Evolutionary conservation across 1,140 invertebrate genomes (phyloP).

Genomic region (Neotoxoptera formosana): DNA sequence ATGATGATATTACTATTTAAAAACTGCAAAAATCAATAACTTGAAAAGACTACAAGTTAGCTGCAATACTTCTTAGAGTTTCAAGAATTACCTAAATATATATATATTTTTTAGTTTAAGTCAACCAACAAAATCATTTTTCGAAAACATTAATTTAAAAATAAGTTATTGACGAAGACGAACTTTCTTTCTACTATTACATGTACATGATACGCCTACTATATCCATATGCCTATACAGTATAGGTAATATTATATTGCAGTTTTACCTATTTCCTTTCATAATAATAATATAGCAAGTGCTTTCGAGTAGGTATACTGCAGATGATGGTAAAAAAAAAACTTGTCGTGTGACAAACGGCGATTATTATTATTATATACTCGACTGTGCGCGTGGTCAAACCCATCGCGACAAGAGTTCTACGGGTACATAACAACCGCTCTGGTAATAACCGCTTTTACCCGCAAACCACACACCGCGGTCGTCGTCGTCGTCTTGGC

Average conservation of each 20-base stretch:
- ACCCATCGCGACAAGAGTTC: neutral
- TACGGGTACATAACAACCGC: neutral
- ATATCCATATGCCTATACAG: neutral
- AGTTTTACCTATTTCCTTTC: neutral
- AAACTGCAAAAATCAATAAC: neutral
- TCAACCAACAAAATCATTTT: neutral
- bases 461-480: neutral
- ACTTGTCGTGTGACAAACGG: neutral
- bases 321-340: neutral
- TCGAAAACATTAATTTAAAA: no score
- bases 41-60: neutral
- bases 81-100: neutral
- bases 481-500: neutral
- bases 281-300: neutral
- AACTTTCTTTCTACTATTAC: neutral
- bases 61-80: neutral
- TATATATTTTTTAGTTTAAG: neutral
- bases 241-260: neutral
- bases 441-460: slow-evolving; percentile 2
- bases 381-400: neutral
- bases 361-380: neutral
- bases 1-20: neutral
- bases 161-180: neutral
- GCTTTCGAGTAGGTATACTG: neutral
- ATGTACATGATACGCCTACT: neutral